These are phyloP conservation scores for Nicator chloris DNA, from an alignment of 2,113 vertebrate species.

Conservation along the genomic window DNA sequence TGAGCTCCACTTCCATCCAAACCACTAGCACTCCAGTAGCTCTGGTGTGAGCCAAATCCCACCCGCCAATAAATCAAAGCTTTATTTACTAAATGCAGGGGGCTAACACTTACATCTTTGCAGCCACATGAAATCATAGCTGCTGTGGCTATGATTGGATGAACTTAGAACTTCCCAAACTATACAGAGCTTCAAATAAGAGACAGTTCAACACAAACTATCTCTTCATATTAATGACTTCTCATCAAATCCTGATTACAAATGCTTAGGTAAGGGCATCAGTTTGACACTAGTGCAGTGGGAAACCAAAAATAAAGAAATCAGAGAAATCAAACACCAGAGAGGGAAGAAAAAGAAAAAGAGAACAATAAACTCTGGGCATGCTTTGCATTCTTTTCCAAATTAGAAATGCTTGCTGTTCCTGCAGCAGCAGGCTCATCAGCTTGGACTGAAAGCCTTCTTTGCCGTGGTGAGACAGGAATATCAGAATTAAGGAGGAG, in stretches of 20 bases:
- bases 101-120: neutral
- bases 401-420: neutral
- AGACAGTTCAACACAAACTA: neutral
- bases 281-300: neutral
- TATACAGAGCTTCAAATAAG: neutral
- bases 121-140: neutral
- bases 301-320: neutral
- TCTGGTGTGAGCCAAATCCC: neutral
- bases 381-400: neutral
- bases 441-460: neutral
- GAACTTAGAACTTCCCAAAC: neutral
- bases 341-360: neutral
- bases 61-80: neutral
- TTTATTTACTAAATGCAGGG: neutral
- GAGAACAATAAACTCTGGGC: neutral
- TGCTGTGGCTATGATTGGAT: neutral
- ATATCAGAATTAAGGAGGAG: neutral
- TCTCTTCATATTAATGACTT: neutral
- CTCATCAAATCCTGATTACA: neutral
- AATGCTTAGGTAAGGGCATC: neutral
- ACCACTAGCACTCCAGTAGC: neutral
- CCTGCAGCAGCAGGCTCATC: neutral
- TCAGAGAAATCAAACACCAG: neutral
- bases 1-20: neutral
- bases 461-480: neutral